Percentiles rank a stretch among this genome's conserved stretches.
phyloP scores from a whole-genome alignment of 1,140 invertebrate species.

The Drosophila lacteicornis region DNA sequence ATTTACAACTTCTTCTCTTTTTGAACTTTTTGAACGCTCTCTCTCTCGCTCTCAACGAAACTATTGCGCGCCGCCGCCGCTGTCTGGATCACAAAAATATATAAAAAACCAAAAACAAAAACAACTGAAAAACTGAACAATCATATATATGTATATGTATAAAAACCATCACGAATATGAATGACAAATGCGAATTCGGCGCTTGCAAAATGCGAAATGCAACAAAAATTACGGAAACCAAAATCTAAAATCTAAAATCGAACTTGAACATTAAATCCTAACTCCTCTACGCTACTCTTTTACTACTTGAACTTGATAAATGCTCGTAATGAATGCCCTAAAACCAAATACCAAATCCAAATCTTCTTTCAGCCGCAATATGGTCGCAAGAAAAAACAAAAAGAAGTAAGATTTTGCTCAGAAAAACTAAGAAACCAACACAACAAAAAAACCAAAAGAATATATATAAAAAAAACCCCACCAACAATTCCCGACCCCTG shows the following conservation, averaged over 20 bases:
- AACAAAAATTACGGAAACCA: constrained; percentile 27
- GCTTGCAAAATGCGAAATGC: constrained; percentile 56
- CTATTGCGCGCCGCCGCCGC: constrained; percentile 64
- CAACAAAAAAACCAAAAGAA: constrained; percentile 28
- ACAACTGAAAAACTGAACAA: constrained; percentile 16
- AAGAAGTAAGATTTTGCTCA: constrained; percentile 93
- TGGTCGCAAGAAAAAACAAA: constrained; percentile 98
- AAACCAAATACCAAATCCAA: constrained; percentile 76
- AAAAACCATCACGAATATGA: constrained; percentile 32
- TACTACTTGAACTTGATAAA: constrained; percentile 50
- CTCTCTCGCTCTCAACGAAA: constrained; percentile 63
- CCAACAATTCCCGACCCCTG: constrained; percentile 18
- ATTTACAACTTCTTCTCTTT: constrained; percentile 79
- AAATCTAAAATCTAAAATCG: constrained; percentile 19
- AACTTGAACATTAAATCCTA: constrained; percentile 21
- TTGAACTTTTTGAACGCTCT: constrained; percentile 66
- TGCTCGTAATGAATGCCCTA: constrained; percentile 49
- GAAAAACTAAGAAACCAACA: constrained; percentile 45
- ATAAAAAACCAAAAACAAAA: constrained; percentile 19
- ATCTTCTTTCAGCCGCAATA: constrained; percentile 86
- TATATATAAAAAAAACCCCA: constrained; percentile 19
- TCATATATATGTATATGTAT: constrained; percentile 14
- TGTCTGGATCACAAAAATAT: constrained; percentile 62
- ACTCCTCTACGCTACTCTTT: constrained; percentile 36
- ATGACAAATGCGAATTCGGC: constrained; percentile 61